Evolutionary conservation across 1,140 invertebrate species (phyloP), one percentile per base, ranked within the genome.

Genomic region (Octopus sinensis): DNA sequence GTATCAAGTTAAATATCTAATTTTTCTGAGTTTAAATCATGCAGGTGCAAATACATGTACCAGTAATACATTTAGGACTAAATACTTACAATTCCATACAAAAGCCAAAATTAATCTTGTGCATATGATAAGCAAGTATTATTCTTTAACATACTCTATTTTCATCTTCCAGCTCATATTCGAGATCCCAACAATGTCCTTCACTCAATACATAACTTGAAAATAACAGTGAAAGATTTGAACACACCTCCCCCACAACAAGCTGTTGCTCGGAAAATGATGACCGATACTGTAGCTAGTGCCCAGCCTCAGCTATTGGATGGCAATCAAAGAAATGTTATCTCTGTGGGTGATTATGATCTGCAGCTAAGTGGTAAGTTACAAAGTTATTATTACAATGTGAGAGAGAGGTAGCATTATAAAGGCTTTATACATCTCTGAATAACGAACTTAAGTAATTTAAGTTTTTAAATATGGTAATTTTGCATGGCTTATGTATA

Each of bases 241-340:
- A 94, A 95, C 89, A 92, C 92, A 86, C 93, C 94, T 85, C 95
- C 95, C 4, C 94, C 95, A n/a, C 95, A 95, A 87, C 94, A 95
- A n/a, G 93, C 93, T 75, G 87, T 95, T 81, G 96, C 95, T 75
- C 93, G 95, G 87, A 96, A 96, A 91, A 93, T 96, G 90, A 92
- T 97, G 53, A 96, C 95, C 88, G 95, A 96, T 91, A 95, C 95
- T 68, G 96, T 97, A 54, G 94, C 93, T 84, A 93, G 93, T 86
- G 93, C 93, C 23, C 93, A 85, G 93, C 94, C 90, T 93, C 93
- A 90, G 93, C 92, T 53, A 9, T 92, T 92, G 81, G 84, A 90
- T n/a, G 85, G 86, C 71, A 87, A 84, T 17, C 84, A 85, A 73
- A 86, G 84, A 10, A 89, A 90, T 84, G 85, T 89, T 12, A 82